A percentile compares a stretch with the other conserved stretches of the same genome.
Conservation (phyloP, 2,888 invertebrate genomes). For the Cartodere bifasciata region DNA sequence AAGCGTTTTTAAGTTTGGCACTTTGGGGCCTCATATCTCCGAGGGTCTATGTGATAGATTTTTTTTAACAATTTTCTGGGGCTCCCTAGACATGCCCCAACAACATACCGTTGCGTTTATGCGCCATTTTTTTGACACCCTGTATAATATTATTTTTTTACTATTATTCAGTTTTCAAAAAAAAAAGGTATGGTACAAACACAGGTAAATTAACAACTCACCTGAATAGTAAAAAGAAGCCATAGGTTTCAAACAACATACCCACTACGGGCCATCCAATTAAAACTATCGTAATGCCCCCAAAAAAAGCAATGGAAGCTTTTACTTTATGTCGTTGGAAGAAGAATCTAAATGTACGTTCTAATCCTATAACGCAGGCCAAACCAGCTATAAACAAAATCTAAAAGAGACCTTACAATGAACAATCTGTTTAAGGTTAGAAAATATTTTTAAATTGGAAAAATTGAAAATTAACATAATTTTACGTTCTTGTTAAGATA, state of each 20-base stretch:
- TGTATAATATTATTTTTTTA: no score
- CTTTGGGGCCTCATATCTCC: no score
- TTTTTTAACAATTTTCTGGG: no score
- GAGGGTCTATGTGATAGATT: no score
- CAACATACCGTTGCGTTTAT: no score
- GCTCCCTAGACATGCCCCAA: no score
- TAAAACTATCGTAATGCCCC: conserved; percentile 84
- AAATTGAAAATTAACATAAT: no score
- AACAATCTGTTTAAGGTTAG: conserved; percentile 8
- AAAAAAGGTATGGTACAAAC: conserved; percentile 4
- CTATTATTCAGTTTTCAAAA: neutral
- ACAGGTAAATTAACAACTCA: conserved; percentile 33
- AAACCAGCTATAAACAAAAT: conserved; percentile 91
- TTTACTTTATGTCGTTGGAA: conserved; percentile 93
- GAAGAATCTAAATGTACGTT: conserved; percentile 92
- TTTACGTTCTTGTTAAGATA: conserved; percentile 25
- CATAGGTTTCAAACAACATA: conserved; percentile 93
- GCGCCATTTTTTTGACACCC: no score
- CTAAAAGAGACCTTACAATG: conserved; percentile 53
- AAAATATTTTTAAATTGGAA: no score
- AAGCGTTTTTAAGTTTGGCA: no score
- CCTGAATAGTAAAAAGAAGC: conserved; percentile 80
- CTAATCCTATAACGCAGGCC: conserved; percentile 91
- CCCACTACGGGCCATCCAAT: conserved; percentile 94
- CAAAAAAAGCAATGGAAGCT: conserved; percentile 81